Percentiles rank a stretch among this genome's conserved stretches.
Evolutionary conservation across 2,888 invertebrate species (phyloP).

Genomic region (Margaritifera margaritifera): DNA sequence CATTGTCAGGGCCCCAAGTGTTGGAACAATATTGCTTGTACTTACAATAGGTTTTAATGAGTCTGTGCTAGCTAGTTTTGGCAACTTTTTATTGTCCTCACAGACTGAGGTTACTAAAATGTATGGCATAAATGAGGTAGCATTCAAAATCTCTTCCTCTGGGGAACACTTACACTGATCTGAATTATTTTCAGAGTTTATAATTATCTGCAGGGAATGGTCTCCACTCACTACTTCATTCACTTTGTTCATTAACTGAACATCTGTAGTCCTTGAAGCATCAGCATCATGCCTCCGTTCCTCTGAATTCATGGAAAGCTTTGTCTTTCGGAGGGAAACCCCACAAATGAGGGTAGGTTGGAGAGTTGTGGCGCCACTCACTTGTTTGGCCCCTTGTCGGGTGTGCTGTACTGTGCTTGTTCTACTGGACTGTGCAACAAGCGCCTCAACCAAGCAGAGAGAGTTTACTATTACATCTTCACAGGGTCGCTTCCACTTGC

Average conservation of each 20-base stretch:
- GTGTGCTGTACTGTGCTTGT: slow-evolving; percentile 15
- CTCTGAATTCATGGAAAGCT: slow-evolving; percentile 37
- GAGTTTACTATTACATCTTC: slow-evolving; percentile 65
- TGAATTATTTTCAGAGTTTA: slow-evolving; percentile 65
- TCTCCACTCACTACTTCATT: slow-evolving; percentile 80
- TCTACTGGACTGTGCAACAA: slow-evolving; percentile 38
- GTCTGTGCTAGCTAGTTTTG: slow-evolving; percentile 41
- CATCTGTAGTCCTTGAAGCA: slow-evolving; percentile 64
- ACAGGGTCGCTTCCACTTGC: slow-evolving; percentile 58
- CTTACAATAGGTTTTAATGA: slow-evolving; percentile 35
- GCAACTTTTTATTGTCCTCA: slow-evolving; percentile 36
- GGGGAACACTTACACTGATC: slow-evolving; percentile 4
- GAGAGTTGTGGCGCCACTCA: slow-evolving; percentile 18
- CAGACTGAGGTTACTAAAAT: slow-evolving; percentile 49
- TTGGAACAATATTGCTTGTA: slow-evolving; percentile 38
- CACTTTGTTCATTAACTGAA: slow-evolving; percentile 85
- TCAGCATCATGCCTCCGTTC: slow-evolving; percentile 20
- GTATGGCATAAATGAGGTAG: slow-evolving; percentile 54
- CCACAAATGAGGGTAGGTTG: slow-evolving; percentile 71
- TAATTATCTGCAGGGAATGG: slow-evolving; percentile 75
- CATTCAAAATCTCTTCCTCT: slow-evolving; percentile 30
- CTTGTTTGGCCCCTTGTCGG: slow-evolving; percentile 16
- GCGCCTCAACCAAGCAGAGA: slow-evolving; percentile 52
- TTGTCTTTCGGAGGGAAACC: slow-evolving; percentile 67
- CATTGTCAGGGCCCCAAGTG: slow-evolving; percentile 33